phyloP scores from a whole-genome alignment of 2,113 vertebrate genomes.

The Oncorhynchus kisutch region DNA sequence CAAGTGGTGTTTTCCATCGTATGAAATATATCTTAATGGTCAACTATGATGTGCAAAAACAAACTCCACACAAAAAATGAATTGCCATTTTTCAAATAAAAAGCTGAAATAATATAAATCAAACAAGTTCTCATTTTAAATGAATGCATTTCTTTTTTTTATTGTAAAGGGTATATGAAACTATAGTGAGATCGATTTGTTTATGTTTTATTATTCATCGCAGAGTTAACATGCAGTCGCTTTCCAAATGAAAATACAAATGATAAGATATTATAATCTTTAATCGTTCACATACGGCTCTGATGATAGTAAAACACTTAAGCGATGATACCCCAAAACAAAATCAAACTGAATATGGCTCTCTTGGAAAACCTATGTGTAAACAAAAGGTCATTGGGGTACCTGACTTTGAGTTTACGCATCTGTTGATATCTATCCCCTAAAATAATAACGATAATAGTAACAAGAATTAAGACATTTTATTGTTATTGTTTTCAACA shows the following conservation, averaged over 20 bases:
- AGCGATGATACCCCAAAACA: conserved; percentile 51
- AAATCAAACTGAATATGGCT: conserved; percentile 61
- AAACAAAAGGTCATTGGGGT: conserved; percentile 64
- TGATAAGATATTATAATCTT: conserved; percentile 65
- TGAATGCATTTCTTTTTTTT: conserved; percentile 69
- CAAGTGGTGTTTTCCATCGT: not conserved
- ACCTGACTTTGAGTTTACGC: conserved; percentile 45
- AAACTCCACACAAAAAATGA: not conserved
- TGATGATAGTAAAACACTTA: conserved; percentile 66
- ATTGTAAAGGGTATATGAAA: conserved; percentile 82
- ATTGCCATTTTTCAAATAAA: conserved; percentile 11
- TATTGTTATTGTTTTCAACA: conserved; percentile 75
- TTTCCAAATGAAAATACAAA: conserved; percentile 64
- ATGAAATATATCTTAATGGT: not conserved
- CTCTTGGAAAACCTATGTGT: conserved; percentile 63
- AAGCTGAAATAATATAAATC: conserved; percentile 36
- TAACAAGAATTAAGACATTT: conserved; percentile 76
- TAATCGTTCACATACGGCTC: conserved; percentile 52
- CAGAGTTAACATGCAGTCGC: conserved; percentile 78
- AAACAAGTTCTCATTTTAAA: conserved; percentile 60
- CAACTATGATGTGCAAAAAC: too few relatives aligned
- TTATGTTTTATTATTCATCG: conserved; percentile 72
- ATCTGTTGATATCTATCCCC: conserved; percentile 54
- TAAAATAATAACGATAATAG: conserved; percentile 69
- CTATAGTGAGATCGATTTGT: conserved; percentile 71